Evolutionary conservation across 2,113 vertebrate genomes (phyloP), one percentile per base, ranked within the genome.

Genomic region (Mandrillus leucophaeus): DNA sequence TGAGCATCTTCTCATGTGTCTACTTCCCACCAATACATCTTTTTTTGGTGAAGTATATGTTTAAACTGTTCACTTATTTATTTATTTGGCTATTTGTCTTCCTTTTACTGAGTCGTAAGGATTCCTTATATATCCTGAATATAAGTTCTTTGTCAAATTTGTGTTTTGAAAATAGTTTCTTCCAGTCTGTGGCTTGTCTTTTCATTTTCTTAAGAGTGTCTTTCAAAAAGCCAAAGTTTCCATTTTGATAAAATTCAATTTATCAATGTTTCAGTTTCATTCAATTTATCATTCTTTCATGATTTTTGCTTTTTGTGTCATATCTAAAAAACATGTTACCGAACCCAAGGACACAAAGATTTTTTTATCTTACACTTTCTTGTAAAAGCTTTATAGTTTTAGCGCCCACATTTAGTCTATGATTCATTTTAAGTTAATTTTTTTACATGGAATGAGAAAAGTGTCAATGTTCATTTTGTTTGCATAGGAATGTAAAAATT

Each of bases 351-450:
- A 79, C 27, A 59, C 4, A 75, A 64, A 59, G 14, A 9, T 6
- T 93, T 82, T 73, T 94, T 93, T 64, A 43, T 88, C 17, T 14
- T 32, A 43, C 82, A 20, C 61, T 89, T 95, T 48, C 50, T 92
- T 96, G n/a, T 88, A 75, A 79, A 84, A 59, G 22, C 81, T 78
- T 87, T 86, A 79, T 75, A 72, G 20, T n/a, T 93, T 90, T 95
- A 93, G 50, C 27, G 73, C 59, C 90, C 96, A n/a, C 3, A 32
- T 50, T 90, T 64, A 97, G 5, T 85, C 25, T 64, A 25, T 92
- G 16, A 88, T 95, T 96, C 27, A 43, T 85, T 90, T 79, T 48
- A 20, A 78, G 38, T 85, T 91, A 88, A 88, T 73, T 96, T 93
- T 93, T 57, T 17, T 75, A 43, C 23, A 50, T 16, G 48, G 25